Percentiles rank a stretch among this genome's conserved stretches.
Evolutionary conservation across 1,140 invertebrate species (phyloP).

Genomic region (Druon quercuslanigerum): DNA sequence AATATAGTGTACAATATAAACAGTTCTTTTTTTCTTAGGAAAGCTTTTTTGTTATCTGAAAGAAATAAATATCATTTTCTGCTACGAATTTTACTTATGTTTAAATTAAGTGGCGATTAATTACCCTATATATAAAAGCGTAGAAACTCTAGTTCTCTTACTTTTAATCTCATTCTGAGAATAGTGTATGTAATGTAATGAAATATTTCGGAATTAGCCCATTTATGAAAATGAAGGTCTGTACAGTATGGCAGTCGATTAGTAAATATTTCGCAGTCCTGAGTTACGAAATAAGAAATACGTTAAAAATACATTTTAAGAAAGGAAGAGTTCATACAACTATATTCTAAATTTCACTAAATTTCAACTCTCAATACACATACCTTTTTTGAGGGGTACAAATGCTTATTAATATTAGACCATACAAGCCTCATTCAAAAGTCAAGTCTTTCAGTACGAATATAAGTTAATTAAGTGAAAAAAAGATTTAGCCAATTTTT

Average conservation of each 20-base stretch:
- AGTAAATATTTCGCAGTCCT: too few relatives aligned
- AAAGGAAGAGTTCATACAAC: neutral
- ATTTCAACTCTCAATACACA: neutral
- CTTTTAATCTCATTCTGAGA: neutral
- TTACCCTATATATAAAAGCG: neutral
- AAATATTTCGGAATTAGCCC: too few relatives aligned
- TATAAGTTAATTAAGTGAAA: constrained; percentile 5
- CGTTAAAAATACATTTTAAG: too few relatives aligned
- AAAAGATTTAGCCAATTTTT: constrained; percentile 11
- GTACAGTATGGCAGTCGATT: too few relatives aligned
- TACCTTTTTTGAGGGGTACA: neutral
- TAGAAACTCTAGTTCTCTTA: neutral
- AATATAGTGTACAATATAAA: too few relatives aligned
- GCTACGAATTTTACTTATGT: neutral
- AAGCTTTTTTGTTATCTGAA: neutral
- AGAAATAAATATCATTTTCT: constrained; percentile 10
- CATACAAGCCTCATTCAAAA: constrained; percentile 1
- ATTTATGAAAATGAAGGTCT: too few relatives aligned
- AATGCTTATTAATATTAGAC: neutral
- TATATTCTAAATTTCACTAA: neutral
- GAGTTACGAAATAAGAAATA: too few relatives aligned
- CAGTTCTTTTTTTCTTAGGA: neutral
- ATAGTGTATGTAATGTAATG: too few relatives aligned
- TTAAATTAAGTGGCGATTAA: neutral
- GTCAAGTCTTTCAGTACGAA: neutral